These are phyloP conservation scores for Ahaetulla prasina DNA, from an alignment of 2,113 vertebrate species.

Conservation along the genomic window DNA sequence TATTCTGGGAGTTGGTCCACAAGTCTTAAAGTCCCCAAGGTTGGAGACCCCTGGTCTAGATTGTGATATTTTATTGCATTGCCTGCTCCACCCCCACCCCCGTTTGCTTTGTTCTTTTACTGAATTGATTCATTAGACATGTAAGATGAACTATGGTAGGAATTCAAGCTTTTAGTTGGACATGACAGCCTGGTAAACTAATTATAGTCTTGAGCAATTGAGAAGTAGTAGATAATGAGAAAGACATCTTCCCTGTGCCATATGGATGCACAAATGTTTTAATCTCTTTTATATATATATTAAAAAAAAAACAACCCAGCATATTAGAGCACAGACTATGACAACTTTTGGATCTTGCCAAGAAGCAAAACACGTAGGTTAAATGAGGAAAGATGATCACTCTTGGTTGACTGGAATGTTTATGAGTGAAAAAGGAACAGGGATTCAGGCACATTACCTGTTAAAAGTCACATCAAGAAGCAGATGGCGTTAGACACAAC, in stretches of 20 bases:
- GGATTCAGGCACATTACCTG: conserved; percentile 31
- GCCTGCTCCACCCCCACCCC: background rate
- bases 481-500: conserved; percentile 3
- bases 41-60: too few relatives aligned
- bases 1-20: too few relatives aligned
- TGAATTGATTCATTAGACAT: conserved; percentile 17
- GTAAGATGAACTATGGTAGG: conserved; percentile 20
- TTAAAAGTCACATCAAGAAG: conserved; percentile 16
- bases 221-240: conserved; percentile 54
- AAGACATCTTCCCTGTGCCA: conserved; percentile 59
- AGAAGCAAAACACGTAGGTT: conserved; percentile 61
- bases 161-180: conserved; percentile 35
- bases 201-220: conserved; percentile 51
- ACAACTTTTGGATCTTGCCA: conserved; percentile 58
- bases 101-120: background rate
- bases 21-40: too few relatives aligned
- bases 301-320: too few relatives aligned
- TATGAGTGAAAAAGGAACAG: conserved; percentile 40
- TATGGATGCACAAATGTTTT: conserved; percentile 59
- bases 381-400: conserved; percentile 52
- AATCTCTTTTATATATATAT: conserved; percentile 59
- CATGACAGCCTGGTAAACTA: conserved; percentile 44
- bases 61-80: background rate
- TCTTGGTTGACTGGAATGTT: conserved; percentile 29
- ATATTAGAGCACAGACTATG: conserved; percentile 54